Evolutionary conservation across 2,113 vertebrate species (phyloP), one percentile per base, ranked within the genome.

Genomic region (Sarotherodon lohbergeri): DNA sequence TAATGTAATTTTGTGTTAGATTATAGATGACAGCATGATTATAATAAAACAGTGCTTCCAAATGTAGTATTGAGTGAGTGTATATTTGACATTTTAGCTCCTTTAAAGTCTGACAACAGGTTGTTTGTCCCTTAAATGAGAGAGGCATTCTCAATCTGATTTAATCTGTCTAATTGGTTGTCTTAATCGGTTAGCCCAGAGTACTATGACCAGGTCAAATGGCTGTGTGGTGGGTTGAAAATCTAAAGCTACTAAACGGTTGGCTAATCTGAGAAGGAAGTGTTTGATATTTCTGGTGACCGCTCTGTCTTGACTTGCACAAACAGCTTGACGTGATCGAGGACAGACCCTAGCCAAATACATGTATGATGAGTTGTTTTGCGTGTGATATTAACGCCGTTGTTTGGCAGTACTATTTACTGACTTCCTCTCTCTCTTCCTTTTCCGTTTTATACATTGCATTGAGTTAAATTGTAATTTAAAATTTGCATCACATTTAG

Each of bases 141-240:
- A 22, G 50, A 71, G 36, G 11, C 16, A 43, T 86, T 83, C 43
- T 88, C 56, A 88, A 66, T 89, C 83, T 82, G 39, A 55, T 82
- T 88, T 90, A 88, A 91, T 93, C 50, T 48, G 6, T 79, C 9
- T 85, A 80, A 86, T 91, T 55, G 80, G 39, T 24, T 13, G 81
- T 90, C 76, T 48, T 78, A 85, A 84, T 41, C 81, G 39, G 43
- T 41, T 52, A 48, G 54, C 54, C 82, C 87, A 79, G 73, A 86
- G 79, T 29, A 82, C 59, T 80, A 57, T 39, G 84, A 66, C 80
- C 89, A 36, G 86, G 89, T 89, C 87, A 85, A 34, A 56, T 12
- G 48, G 7, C 82, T 55, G 59, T 36, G 79, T 39, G 5, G 7
- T 19, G 61, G 52, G 59, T 39, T 71, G 29, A 73, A 82, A 73